Evolutionary conservation across 2,888 invertebrate genomes (phyloP), one percentile per base, ranked within the genome.

Genomic region (Scaptomyza polygonia): DNA sequence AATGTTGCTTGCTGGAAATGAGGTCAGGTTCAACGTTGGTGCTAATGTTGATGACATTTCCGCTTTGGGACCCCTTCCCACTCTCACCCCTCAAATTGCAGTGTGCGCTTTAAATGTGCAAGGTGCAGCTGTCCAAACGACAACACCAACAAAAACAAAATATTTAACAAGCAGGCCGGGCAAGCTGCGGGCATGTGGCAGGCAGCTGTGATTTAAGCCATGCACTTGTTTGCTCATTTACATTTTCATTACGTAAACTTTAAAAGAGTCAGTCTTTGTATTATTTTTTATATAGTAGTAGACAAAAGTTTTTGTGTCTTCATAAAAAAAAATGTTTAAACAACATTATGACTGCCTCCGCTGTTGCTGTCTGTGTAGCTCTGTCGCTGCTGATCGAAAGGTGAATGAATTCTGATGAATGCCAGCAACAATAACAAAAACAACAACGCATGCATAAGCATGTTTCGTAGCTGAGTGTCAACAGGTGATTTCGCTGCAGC

Each of bases 341-440:
- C n/a, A 64, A 63, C 42, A 48, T 56, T 69, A 55, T 54, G 52
- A 42, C n/a, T n/a, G 34, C n/a, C n/a, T 34, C 11, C n/a, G n/a
- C n/a, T n/a, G n/a, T 32, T 52, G 57, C 18, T 14, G n/a, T 16
- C 8, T n/a, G n/a, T n/a, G 36, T 39, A 21, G 21, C 36, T 12
- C 52, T 21, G 54, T 11, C 11, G 32, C 63, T 71, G 55, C 11
- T 25, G 48, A 58, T 63, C 59, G 53, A 89, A 77, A 88, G 88
- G 88, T 88, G 88, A 88, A 88, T 88, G 89, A 87, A 89, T 87
- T 88, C 69, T 88, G 74, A 74, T 73, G 88, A 88, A 88, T 88
- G 88, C 79, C 77, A 86, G 66, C 62, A 71, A 68, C 67, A 62
- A 47, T 49, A 67, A 54, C 62, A 75, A 51, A 51, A 61, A 57